Base-by-base conservation (phyloP, 2,113 vertebrate genomes). In the Diglossa brunneiventris region DNA sequence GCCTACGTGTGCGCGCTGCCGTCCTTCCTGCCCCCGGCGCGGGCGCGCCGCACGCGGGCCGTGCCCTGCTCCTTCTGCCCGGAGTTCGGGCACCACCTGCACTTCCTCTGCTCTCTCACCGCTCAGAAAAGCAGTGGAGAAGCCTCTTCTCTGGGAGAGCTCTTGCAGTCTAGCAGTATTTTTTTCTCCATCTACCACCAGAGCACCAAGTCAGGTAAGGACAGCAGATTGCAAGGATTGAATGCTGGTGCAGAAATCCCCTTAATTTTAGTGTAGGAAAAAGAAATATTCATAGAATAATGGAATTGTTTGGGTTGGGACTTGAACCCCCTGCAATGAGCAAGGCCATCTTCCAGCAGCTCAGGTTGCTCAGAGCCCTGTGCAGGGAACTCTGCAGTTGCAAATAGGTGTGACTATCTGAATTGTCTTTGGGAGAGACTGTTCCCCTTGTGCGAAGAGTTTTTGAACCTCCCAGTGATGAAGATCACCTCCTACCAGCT, bases 41-140 rank as follows among this genome's bases (percentile, higher is more conserved):
- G 98, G 90, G 80, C 61, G 26, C 97, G 96, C 73, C 91, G 58
- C 86, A 99, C 99, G 0, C 98, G 53, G 3, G 80, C 98, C 4
- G 98, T 98, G 44, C 98, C 98, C 83, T 95, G 95, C 67, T 97
- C 98, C 17, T 99, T 99, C 97, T 99, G 98, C 95, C 99, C 99
- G 0, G 98, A 99, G 74, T 99, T 99, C 9, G 97, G 98, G 87
- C 98, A 99, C 59, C 98, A 97, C 17, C 2, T 97, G 0, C 98
- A 99, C 89, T 97, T 99, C 53, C 96, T 98, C 2, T 99, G 99
- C 93, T 94, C 97, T 24, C 97, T 99, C 75, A 50, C 98, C 30
- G 33, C 97, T 39, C 98, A 98, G 90, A 98, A 97, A 80, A 98
- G 98, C 77, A 97, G 77, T 1, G 99, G 99, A 70, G 98, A 99